Evolutionary conservation across 1,140 invertebrate genomes (phyloP), one percentile per base, ranked within the genome.

Genomic region (Microplitis mediator): DNA sequence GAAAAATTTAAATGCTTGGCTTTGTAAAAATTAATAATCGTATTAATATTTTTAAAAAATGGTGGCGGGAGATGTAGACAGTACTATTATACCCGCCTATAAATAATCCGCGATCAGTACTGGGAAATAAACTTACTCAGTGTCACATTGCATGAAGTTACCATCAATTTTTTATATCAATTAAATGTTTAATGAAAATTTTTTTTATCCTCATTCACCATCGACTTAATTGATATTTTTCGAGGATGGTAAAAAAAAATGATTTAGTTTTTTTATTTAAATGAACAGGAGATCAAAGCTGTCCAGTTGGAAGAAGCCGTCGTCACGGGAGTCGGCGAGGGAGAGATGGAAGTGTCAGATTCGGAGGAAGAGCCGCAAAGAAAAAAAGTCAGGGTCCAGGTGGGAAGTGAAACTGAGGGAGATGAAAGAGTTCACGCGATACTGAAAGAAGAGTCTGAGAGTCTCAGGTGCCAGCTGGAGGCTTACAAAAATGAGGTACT

Each of bases 401-500:
- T 77, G 16, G 85, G 83, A 3, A 69, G 76, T 3, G 80, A 75
- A 5, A 4, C 14, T 39, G 85, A 86, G 2, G 84, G 85, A 14
- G 50, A 74, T 1, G 86, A 86, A 36, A 84, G 79, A 63, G 16
- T 87, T 31, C 16, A 23, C 52, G 85, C 84, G 13, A 45, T 36
- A 4, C 62, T 87, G 1, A 83, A 95, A 90, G 94, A 96, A 74
- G 96, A 97, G 81, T 97, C 97, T 84, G 95, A 98, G 75, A 94
- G 92, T 77, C 88, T 98, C 36, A 91, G 93, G 58, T 97, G 95
- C 86, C 96, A 98, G 88, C 82, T 98, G 76, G 96, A 97, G 86
- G 96, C 95, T 0, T 97, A 96, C 77, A 96, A 97, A 82, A 97
- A 97, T 87, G 97, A 98, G 88, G 93, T 93, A 74, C 16, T 61